Conservation (phyloP, 2,888 invertebrate genomes). For the Ischnura elegans region DNA sequence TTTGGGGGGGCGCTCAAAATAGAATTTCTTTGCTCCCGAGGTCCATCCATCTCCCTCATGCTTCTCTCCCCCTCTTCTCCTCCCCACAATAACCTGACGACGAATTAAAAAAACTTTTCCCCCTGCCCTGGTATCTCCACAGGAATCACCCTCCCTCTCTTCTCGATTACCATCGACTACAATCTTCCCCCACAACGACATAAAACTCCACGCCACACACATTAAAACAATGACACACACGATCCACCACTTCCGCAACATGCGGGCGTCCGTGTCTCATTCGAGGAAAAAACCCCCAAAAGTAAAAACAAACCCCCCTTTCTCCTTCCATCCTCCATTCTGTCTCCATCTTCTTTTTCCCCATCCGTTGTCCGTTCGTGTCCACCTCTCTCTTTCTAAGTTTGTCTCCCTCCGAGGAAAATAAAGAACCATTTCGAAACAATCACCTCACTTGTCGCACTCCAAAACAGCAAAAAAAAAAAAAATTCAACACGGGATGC, state of each 20-base stretch:
- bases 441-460: neutral
- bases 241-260: constrained; percentile 13
- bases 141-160: neutral
- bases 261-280: neutral
- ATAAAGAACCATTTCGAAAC: neutral
- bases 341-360: neutral
- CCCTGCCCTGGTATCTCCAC: neutral
- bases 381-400: neutral
- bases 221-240: neutral
- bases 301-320: neutral
- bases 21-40: constrained; percentile 23
- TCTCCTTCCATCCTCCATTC: neutral
- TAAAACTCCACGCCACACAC: neutral
- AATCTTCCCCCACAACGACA: neutral
- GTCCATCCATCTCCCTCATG: constrained; percentile 47
- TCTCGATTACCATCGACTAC: neutral
- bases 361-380: neutral
- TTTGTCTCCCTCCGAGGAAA: neutral
- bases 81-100: neutral
- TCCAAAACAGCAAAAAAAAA: neutral
- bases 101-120: neutral
- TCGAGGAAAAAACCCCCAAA: neutral
- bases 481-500: constrained; percentile 6
- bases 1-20: neutral
- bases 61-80: constrained; percentile 32